phyloP scores from a whole-genome alignment of 2,888 invertebrate species.

The Troilus luridus region DNA sequence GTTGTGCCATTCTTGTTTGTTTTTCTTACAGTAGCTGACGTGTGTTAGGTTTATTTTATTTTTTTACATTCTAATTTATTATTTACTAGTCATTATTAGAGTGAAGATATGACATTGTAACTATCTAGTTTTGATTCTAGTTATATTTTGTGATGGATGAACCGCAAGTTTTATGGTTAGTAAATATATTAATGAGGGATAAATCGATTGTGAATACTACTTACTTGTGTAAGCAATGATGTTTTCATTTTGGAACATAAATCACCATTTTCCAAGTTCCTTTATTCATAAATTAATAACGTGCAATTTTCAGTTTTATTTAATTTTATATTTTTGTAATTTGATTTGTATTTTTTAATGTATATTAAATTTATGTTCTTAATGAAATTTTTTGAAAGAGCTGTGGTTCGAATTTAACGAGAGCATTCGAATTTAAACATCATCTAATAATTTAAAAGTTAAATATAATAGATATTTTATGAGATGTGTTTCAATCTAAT shows the following conservation, averaged over 20 bases:
- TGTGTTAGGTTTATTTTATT: not conserved
- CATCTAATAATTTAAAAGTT: constrained; percentile 30
- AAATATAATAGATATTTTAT: constrained; percentile 48
- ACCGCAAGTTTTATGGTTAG: not conserved
- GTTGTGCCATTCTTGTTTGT: constrained; percentile 28
- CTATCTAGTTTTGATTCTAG: constrained; percentile 31
- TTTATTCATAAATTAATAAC: not conserved
- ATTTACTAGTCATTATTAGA: constrained; percentile 31
- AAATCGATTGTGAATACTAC: not conserved
- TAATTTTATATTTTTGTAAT: not conserved
- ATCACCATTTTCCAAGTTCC: constrained; percentile 47
- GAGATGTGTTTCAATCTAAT: constrained; percentile 35
- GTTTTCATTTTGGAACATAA: not conserved
- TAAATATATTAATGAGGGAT: not conserved
- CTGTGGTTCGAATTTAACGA: constrained; percentile 1
- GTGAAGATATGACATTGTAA: constrained; percentile 11
- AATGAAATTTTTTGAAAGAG: not conserved
- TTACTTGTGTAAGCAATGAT: not conserved
- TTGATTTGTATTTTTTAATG: not conserved
- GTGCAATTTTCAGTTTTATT: constrained; percentile 18
- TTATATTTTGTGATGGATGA: constrained; percentile 34
- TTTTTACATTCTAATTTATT: constrained; percentile 26
- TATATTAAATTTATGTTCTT: constrained; percentile 14
- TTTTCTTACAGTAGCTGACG: not conserved
- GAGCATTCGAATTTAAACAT: constrained; percentile 39